Evolutionary conservation across 2,113 vertebrate genomes (phyloP).

Genomic region (Toxotes chatareus): DNA sequence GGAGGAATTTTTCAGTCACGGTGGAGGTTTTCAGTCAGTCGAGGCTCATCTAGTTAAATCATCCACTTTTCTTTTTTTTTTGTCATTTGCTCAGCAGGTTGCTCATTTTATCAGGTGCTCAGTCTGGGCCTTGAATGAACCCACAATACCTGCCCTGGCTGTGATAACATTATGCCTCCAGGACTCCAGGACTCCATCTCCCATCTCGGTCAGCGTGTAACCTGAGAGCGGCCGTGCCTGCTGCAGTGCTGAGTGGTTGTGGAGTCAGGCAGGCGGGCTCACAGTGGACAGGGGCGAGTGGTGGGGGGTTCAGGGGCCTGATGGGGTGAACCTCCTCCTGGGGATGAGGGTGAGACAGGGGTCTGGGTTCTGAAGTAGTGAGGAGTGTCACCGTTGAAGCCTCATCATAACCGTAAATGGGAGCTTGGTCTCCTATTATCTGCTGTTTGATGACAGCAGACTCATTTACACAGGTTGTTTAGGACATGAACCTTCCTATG

Average conservation of each 20-base stretch:
- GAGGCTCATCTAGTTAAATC: not conserved
- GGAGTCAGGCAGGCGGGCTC: conserved; percentile 44
- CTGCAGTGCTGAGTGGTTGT: conserved; percentile 16
- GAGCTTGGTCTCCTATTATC: not conserved
- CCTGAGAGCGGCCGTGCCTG: conserved; percentile 33
- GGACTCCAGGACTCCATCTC: conserved; percentile 17
- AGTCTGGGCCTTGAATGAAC: not conserved
- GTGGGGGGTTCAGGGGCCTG: not conserved
- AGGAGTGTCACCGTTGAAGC: not conserved
- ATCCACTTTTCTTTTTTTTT: not conserved
- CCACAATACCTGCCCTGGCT: not conserved
- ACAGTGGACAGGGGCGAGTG: not conserved
- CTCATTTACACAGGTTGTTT: not conserved
- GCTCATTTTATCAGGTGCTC: not conserved
- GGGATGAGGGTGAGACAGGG: not conserved
- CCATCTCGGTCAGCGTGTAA: conserved; percentile 39
- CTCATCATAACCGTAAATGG: not conserved
- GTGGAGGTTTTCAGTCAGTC: not conserved
- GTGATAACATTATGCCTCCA: not conserved
- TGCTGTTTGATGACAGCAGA: not conserved
- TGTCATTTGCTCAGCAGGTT: not conserved
- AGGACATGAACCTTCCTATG: too few relatives aligned
- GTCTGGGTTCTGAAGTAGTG: not conserved
- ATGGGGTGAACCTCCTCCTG: not conserved
- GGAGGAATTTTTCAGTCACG: not conserved